Conservation (phyloP, 2,888 invertebrate genomes). For the Auanema freiburgensis region DNA sequence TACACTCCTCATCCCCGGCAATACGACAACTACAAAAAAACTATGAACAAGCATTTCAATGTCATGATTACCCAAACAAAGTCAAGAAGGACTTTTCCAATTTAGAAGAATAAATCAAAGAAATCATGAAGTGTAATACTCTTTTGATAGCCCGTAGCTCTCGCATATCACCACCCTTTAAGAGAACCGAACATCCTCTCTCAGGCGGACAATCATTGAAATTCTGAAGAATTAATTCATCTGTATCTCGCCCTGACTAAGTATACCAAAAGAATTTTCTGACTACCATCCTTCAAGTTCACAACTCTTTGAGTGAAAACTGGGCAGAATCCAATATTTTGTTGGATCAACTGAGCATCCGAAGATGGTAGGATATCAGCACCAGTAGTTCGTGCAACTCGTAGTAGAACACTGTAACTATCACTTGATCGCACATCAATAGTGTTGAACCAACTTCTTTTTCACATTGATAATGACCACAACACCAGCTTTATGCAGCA, state of each 20-base stretch:
- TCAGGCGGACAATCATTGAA: conserved; percentile 77
- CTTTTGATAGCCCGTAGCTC: conserved; percentile 58
- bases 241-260: not conserved
- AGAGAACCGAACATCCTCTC: conserved; percentile 82
- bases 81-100: conserved; percentile 83
- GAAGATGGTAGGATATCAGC: conserved; percentile 76
- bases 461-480: conserved; percentile 39
- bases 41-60: not conserved
- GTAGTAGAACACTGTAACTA: conserved; percentile 73
- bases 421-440: too few relatives aligned
- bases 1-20: conserved; percentile 33
- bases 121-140: conserved; percentile 71
- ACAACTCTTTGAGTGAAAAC: conserved; percentile 48
- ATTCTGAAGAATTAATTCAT: conserved; percentile 26
- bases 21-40: conserved; percentile 19
- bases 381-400: conserved; percentile 78
- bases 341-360: conserved; percentile 60
- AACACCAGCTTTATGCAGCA: conserved; percentile 71
- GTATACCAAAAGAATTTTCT: conserved; percentile 79
- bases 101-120: conserved; percentile 85
- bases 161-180: conserved; percentile 76
- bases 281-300: conserved; percentile 57
- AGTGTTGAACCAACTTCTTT: conserved; percentile 7
- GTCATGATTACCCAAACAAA: conserved; percentile 47
- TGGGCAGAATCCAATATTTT: conserved; percentile 66